Percentiles rank a stretch among this genome's conserved stretches.
Evolutionary conservation across 1,140 invertebrate species (phyloP).

Genomic region (Maniola jurtina): DNA sequence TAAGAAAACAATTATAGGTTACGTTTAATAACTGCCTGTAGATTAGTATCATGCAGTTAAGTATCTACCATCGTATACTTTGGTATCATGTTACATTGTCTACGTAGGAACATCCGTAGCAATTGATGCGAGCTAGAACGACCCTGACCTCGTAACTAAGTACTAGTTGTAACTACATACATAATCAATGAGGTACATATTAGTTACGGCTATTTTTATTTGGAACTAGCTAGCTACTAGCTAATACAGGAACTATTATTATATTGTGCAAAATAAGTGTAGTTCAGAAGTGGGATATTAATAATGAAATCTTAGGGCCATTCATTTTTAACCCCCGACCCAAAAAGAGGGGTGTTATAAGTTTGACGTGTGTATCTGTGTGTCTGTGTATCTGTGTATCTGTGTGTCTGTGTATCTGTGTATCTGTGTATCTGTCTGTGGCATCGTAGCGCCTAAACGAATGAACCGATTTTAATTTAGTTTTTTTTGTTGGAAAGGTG

Average conservation of each 20-base stretch:
- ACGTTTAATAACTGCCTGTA: not conserved
- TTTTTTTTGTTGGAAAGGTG: too few relatives aligned
- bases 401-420: too few relatives aligned
- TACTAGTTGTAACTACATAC: not conserved
- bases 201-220: not conserved
- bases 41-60: not conserved
- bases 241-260: not conserved
- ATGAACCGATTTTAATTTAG: too few relatives aligned
- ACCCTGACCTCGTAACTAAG: slow-evolving; percentile 27
- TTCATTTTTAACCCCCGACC: too few relatives aligned
- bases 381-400: too few relatives aligned
- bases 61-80: not conserved
- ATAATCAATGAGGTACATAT: slow-evolving; percentile 11
- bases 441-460: too few relatives aligned
- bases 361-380: too few relatives aligned
- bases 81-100: slow-evolving; percentile 12
- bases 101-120: slow-evolving; percentile 10
- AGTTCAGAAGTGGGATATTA: too few relatives aligned
- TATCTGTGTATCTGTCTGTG: too few relatives aligned
- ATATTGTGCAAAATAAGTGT: not conserved
- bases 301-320: too few relatives aligned
- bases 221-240: not conserved
- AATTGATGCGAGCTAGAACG: slow-evolving; percentile 20
- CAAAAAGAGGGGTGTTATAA: too few relatives aligned
- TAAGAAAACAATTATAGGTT: slow-evolving; percentile 3